These are phyloP conservation scores for Mus spicilegus DNA, from an alignment of 2,113 vertebrate species.

Conservation along the genomic window DNA sequence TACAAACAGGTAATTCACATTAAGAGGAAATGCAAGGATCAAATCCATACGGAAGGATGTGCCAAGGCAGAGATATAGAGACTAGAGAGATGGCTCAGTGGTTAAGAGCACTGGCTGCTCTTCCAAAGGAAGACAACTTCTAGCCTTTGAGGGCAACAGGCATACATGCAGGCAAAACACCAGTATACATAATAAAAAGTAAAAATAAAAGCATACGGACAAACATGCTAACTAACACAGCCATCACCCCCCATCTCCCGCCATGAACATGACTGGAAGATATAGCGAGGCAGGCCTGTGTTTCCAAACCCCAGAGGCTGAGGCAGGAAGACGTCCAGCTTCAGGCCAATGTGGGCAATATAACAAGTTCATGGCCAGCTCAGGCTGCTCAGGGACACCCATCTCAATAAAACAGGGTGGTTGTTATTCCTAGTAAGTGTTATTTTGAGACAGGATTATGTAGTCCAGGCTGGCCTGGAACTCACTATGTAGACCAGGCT, in stretches of 20 bases:
- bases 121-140: background rate
- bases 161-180: background rate
- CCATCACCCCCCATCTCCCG: too few species aligned
- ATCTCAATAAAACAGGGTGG: background rate
- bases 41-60: background rate
- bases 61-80: background rate
- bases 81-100: background rate
- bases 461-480: background rate
- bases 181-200: background rate
- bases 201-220: background rate
- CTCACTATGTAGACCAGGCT: background rate
- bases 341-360: background rate
- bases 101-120: background rate
- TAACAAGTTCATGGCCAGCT: background rate
- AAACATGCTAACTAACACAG: background rate
- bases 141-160: background rate
- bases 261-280: constrained; percentile 16
- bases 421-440: background rate
- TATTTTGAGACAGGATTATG: background rate
- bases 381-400: background rate
- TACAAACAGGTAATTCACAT: background rate
- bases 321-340: background rate
- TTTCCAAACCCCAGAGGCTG: background rate
- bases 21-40: background rate
- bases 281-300: too few species aligned